Conservation (phyloP, 1,140 invertebrate species). For the Drosophila chauvacae region DNA sequence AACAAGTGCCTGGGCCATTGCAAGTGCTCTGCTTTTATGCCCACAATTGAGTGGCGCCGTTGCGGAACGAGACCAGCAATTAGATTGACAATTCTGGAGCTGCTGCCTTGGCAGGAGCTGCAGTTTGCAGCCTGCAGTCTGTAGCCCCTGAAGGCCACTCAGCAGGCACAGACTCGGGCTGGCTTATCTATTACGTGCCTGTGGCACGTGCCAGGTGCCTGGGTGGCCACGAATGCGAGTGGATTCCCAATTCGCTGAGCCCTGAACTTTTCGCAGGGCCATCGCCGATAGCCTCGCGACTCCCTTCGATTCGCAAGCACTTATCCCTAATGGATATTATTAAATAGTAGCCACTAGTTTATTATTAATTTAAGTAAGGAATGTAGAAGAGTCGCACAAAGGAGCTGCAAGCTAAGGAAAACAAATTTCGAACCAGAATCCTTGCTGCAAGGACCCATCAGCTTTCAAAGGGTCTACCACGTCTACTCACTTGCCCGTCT, state of each 20-base stretch:
- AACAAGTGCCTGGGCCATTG: constrained; percentile 20
- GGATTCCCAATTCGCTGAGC: constrained; percentile 14
- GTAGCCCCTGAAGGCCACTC: constrained; percentile 14
- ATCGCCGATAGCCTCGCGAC: constrained; percentile 15
- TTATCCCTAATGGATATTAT: background rate
- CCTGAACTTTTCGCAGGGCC: constrained; percentile 13
- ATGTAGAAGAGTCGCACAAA: background rate
- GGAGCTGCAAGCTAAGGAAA: background rate
- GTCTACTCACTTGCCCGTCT: constrained; percentile 88
- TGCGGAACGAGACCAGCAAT: constrained; percentile 43
- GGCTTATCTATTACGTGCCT: constrained; percentile 64
- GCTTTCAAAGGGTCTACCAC: too few relatives aligned
- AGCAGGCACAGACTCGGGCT: constrained; percentile 21
- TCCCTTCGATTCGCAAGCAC: background rate
- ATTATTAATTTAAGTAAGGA: too few relatives aligned
- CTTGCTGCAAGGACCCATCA: too few relatives aligned
- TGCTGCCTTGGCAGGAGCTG: background rate
- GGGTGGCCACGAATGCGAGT: background rate
- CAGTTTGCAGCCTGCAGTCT: background rate
- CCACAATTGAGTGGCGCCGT: constrained; percentile 37
- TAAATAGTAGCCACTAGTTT: background rate
- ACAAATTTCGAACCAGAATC: background rate
- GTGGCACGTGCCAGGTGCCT: constrained; percentile 45
- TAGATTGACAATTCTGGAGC: constrained; percentile 51
- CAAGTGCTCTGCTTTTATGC: constrained; percentile 50